Base-by-base conservation (phyloP, 2,888 invertebrate species). In the Lydus trimaculatus region DNA sequence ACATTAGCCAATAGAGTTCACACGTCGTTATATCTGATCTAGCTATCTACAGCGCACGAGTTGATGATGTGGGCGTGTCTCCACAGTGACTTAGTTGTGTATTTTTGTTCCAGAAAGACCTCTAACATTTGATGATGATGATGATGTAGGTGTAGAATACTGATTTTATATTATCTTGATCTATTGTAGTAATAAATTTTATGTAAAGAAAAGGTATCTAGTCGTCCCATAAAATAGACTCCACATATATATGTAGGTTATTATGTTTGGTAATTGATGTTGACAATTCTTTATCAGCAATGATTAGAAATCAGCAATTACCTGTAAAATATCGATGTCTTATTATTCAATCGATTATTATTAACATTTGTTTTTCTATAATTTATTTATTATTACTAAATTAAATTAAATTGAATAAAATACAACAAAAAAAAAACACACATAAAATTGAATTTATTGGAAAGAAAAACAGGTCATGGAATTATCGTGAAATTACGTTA, bases 401-500 rank as follows among this genome's bases (percentile, higher is more conserved):
- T 39, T 39, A 3, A 39, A 39, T 39, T n/a, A 4, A 39, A 43
- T 43, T 17, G 17, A 43, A n/a, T n/a, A n/a, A n/a, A n/a, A n/a
- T n/a, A n/a, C n/a, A n/a, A n/a, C n/a, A n/a, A n/a, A n/a, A 43
- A 43, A 59, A 28, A 17, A 33, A 15, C 31, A 7, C 15, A 59
- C n/a, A 17, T 20, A 31, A 28, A 13, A 17, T 59, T 33, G 59
- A 59, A 31, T 59, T 33, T 33, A 33, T 59, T 25, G 58, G 8
- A 58, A 20, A 23, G 23, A 23, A 31, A 70, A 70, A 70, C 66
- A 59, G 70, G 70, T 70, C 70, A 70, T 66, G 70, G 70, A 66
- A 66, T 64, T 64, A 68, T 66, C 64, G 63, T 52, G 64, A 66
- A 70, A 69, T 69, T 66, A 63, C 60, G n/a, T 43, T 43, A 43